Conservation (phyloP, 2,797 vertebrate species). For the Austrolebias charrua region DNA sequence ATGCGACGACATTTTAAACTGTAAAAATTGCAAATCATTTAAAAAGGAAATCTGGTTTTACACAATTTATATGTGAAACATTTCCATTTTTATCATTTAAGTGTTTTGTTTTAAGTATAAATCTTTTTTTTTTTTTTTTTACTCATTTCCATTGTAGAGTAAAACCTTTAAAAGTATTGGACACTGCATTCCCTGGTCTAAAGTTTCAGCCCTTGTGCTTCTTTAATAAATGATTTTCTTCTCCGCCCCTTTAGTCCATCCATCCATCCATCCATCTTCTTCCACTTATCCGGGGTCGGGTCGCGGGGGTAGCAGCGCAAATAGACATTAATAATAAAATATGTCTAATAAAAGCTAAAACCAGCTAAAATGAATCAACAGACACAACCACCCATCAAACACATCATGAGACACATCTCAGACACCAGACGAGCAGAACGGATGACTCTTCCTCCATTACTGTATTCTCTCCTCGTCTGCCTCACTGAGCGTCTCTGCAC, state of each 20-base stretch:
- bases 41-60: not conserved
- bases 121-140: not conserved
- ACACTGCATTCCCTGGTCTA: conserved; percentile 43
- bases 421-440: conserved; percentile 46
- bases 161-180: conserved; percentile 33
- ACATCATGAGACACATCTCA: conserved; percentile 21
- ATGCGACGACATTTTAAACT: conserved; percentile 2
- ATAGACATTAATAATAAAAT: conserved; percentile 33
- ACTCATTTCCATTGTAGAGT: conserved; percentile 27
- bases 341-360: conserved; percentile 26
- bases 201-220: conserved; percentile 45
- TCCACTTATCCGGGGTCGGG: no score
- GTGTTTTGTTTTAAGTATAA: not conserved
- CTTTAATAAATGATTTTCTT: conserved; percentile 34
- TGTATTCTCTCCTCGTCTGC: conserved; percentile 52
- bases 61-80: not conserved
- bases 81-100: not conserved
- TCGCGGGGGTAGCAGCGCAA: no score
- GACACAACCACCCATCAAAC: conserved; percentile 31
- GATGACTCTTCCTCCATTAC: conserved; percentile 51
- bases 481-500: conserved; percentile 50
- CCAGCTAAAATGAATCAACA: conserved; percentile 34
- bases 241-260: conserved; percentile 27
- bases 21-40: not conserved
- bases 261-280: no score